Evolutionary conservation across 1,140 invertebrate species (phyloP).

Genomic region (Cotesia chilonis): DNA sequence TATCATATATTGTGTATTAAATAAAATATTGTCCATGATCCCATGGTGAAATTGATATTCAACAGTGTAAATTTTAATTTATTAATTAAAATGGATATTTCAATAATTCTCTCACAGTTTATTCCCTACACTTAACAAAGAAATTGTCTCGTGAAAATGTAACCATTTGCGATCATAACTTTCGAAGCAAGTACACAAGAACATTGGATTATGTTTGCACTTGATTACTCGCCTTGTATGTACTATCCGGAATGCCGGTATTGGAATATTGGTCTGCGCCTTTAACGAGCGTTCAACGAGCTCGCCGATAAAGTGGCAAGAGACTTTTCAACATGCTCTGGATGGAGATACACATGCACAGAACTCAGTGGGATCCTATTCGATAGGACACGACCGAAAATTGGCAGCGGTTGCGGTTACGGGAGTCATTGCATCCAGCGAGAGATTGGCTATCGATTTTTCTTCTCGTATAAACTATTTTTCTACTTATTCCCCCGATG

Average conservation of each 20-base stretch:
- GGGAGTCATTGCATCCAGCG: constrained; percentile 34
- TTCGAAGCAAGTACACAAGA: constrained; percentile 25
- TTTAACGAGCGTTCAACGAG: constrained; percentile 28
- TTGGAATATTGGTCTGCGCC: constrained; percentile 1
- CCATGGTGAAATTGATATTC: no score
- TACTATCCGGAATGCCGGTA: no score
- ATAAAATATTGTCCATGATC: no score
- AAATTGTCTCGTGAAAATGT: no score
- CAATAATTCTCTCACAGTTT: no score
- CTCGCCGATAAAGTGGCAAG: constrained; percentile 13
- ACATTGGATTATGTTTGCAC: constrained; percentile 37
- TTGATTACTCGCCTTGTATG: constrained; percentile 23
- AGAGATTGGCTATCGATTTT: constrained; percentile 40
- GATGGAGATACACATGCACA: not conserved
- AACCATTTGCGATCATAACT: no score
- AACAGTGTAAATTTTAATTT: no score
- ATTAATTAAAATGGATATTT: no score
- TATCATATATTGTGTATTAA: no score
- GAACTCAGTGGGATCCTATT: not conserved
- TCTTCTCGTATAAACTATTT: constrained; percentile 33
- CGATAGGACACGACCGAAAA: constrained; percentile 30
- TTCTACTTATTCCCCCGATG: constrained; percentile 27
- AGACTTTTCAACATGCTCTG: constrained; percentile 31
- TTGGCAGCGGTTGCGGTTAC: constrained; percentile 37
- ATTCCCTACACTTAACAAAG: no score